phyloP scores from a whole-genome alignment of 2,888 invertebrate species.

The Archaeoteleia sp. region DNA sequence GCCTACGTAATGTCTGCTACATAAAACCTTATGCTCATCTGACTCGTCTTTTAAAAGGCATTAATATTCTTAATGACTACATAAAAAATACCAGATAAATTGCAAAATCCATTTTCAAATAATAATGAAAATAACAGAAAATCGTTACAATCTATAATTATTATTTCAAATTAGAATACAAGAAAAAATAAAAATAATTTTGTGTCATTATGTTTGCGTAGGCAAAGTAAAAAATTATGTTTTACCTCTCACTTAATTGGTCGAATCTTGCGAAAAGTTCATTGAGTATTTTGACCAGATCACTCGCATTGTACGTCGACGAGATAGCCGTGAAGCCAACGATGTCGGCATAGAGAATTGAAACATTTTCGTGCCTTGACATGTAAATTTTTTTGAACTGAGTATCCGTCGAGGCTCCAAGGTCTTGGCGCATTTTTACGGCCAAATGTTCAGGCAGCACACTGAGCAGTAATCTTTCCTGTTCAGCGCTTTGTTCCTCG shows the following conservation, averaged over 20 bases:
- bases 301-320: conserved; percentile 95
- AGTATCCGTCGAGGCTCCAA: conserved; percentile 89
- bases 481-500: conserved; percentile 93
- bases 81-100: too few relatives aligned
- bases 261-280: conserved; percentile 97
- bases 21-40: too few relatives aligned
- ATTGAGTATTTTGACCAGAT: conserved; percentile 95
- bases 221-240: too few relatives aligned
- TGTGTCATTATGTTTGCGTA: too few relatives aligned
- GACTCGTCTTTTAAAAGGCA: too few relatives aligned
- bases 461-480: conserved; percentile 94
- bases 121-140: too few relatives aligned
- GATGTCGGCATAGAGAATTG: conserved; percentile 98
- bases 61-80: too few relatives aligned
- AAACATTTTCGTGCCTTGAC: conserved; percentile 97
- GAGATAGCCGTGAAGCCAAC: conserved; percentile 98
- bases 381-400: conserved; percentile 99
- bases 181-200: too few relatives aligned
- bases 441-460: conserved; percentile 97
- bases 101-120: too few relatives aligned
- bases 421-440: conserved; percentile 95
- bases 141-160: too few relatives aligned
- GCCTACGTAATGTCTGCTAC: too few relatives aligned
- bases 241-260: conserved; percentile 80
- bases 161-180: too few relatives aligned